A percentile compares a stretch with the other conserved stretches of the same genome.
Evolutionary conservation across 1,140 invertebrate species (phyloP).

Genomic region (Dendrolimus kikuchii): DNA sequence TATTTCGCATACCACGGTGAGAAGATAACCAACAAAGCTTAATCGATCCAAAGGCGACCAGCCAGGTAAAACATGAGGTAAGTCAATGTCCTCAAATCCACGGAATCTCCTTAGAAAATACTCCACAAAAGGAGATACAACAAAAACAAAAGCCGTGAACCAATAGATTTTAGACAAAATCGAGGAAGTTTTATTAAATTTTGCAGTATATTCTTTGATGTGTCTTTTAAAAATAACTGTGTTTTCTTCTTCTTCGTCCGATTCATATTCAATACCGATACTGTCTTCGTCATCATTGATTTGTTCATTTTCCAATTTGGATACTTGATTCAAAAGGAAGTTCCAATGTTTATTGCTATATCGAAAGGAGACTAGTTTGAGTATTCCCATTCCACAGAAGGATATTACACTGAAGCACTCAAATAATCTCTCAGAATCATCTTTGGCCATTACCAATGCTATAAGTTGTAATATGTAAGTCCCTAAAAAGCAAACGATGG

Average conservation of each 20-base stretch:
- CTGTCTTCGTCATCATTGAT: slow-evolving; percentile 10
- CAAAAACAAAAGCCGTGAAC: slow-evolving; percentile 33
- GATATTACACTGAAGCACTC: slow-evolving; percentile 40
- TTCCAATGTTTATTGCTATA: slow-evolving; percentile 23
- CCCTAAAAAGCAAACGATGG: slow-evolving; percentile 27
- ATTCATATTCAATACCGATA: slow-evolving; percentile 27
- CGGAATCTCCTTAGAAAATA: slow-evolving; percentile 19
- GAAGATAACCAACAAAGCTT: slow-evolving; percentile 24
- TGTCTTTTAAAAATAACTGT: slow-evolving; percentile 13
- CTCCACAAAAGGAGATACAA: slow-evolving; percentile 42
- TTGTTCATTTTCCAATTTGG: slow-evolving; percentile 29
- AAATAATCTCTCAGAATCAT: slow-evolving; percentile 33
- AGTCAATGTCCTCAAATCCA: slow-evolving; percentile 7
- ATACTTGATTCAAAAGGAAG: slow-evolving; percentile 21
- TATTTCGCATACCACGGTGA: slow-evolving; percentile 27
- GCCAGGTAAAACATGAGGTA: slow-evolving; percentile 40
- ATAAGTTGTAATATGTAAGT: slow-evolving; percentile 30
- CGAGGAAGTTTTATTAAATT: slow-evolving; percentile 23
- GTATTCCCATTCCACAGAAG: slow-evolving; percentile 41
- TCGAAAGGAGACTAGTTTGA: slow-evolving; percentile 33
- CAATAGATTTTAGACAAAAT: slow-evolving; percentile 30
- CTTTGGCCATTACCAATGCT: slow-evolving; percentile 22
- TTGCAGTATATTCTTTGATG: slow-evolving; percentile 30
- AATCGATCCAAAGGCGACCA: slow-evolving; percentile 34
- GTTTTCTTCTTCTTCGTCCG: slow-evolving; percentile 25